These are phyloP conservation scores for Diabrotica balteata DNA, from an alignment of 2,888 invertebrate species.

Conservation along the genomic window DNA sequence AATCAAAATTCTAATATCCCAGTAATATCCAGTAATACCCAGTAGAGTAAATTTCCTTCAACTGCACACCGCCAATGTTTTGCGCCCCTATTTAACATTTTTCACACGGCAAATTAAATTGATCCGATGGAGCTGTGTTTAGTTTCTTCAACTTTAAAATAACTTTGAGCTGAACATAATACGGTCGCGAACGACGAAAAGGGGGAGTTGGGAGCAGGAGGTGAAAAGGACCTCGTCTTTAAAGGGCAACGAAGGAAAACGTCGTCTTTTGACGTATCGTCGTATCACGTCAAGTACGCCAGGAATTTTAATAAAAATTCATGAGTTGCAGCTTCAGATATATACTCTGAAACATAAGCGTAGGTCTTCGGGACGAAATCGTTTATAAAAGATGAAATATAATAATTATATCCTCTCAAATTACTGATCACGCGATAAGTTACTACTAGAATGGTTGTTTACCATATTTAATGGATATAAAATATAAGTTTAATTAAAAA, in stretches of 20 bases:
- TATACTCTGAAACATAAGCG: slow-evolving; percentile 1
- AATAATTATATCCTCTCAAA: too few species aligned
- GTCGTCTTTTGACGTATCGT: slow-evolving; percentile 6
- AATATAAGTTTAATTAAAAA: too few species aligned
- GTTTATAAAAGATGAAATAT: too few species aligned
- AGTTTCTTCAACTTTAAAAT: not conserved
- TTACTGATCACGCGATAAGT: too few species aligned
- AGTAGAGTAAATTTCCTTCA: too few species aligned
- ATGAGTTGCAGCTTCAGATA: not conserved
- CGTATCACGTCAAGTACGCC: slow-evolving; percentile 7
- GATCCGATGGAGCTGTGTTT: too few species aligned
- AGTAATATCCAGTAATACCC: too few species aligned
- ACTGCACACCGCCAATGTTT: not conserved
- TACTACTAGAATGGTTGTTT: too few species aligned
- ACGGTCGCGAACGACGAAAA: not conserved
- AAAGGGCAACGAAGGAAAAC: slow-evolving; percentile 3
- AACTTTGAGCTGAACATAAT: not conserved
- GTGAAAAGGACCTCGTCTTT: slow-evolving; percentile 2
- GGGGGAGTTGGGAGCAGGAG: not conserved
- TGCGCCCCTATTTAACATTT: not conserved
- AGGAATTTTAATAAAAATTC: slow-evolving; percentile 26
- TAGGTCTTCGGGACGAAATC: not conserved
- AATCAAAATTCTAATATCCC: too few species aligned
- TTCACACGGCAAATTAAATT: not conserved
- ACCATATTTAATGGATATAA: too few species aligned